Evolutionary conservation across 2,113 vertebrate genomes (phyloP).

Genomic region (Heterocephalus glaber): DNA sequence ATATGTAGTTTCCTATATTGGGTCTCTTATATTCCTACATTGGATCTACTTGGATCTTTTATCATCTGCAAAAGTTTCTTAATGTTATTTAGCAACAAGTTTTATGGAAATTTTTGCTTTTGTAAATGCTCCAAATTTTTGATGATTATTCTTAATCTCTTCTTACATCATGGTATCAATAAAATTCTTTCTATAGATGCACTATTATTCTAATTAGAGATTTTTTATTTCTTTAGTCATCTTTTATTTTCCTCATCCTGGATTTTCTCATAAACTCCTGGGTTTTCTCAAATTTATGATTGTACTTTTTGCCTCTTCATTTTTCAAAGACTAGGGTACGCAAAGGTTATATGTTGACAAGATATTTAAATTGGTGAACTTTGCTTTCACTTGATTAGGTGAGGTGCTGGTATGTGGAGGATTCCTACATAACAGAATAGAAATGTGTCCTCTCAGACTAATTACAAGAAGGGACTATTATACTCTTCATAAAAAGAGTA

Average conservation of each 20-base stretch:
- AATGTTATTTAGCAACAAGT: not conserved
- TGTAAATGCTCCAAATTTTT: not conserved
- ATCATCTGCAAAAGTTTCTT: not conserved
- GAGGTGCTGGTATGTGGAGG: not conserved
- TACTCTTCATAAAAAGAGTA: not conserved
- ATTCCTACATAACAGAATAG: not conserved
- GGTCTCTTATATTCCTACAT: not conserved
- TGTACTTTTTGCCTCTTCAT: not conserved
- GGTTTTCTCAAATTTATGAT: not conserved
- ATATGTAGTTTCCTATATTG: not conserved
- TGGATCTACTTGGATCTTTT: not conserved
- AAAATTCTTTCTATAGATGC: not conserved
- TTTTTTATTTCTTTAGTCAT: not conserved
- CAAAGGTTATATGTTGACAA: not conserved
- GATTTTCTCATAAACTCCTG: not conserved
- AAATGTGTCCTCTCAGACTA: not conserved
- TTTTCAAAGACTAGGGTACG: not conserved
- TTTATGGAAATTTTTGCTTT: constrained; percentile 25
- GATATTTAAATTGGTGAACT: not conserved
- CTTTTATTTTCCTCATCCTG: not conserved
- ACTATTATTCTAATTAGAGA: not conserved
- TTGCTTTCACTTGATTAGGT: not conserved
- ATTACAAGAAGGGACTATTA: not conserved
- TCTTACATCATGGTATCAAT: not conserved
- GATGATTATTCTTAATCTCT: not conserved